Base-by-base conservation (phyloP, 2,888 invertebrate genomes). In the Euplagia quadripunctaria region DNA sequence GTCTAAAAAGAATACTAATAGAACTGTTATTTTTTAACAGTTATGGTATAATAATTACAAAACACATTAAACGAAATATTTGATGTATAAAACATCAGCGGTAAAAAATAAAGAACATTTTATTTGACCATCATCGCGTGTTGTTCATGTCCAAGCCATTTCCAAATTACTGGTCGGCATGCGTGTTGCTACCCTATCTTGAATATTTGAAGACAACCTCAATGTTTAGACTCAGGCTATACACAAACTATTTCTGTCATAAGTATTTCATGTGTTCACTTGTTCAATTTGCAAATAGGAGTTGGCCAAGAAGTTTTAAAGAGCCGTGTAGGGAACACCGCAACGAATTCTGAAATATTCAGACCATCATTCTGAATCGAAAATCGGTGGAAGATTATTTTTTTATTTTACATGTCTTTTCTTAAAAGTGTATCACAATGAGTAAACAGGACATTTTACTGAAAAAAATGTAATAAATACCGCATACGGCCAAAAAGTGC, bases 61-160 rank as follows among this genome's bases (percentile, higher is more conserved):
- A 61, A 61, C 31, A 61, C 31, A 31, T 61, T 61, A 31, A 61
- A 61, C 31, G 31, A 61, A 83, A 85, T 81, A 79, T 85, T 79
- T 79, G 66, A 83, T 78, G 71, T 71, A 75, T 68, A 79, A 72
- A 75, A 76, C 77, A 74, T 71, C 68, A 81, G 79, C 78, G 80
- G 77, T 81, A 79, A 80, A 82, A 79, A 75, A 31, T 81, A 85
- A 77, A 74, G 76, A 80, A 82, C 80, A 78, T 84, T 84, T 84
- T 85, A 87, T 87, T 87, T 87, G 86, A 84, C 85, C 88, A 90
- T 92, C 91, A 89, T 94, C 88, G 94, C 94, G 94, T 94, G 94
- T 86, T 76, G 75, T 83, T 83, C 80, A 81, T 85, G 89, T 89
- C 86, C 91, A 87, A 87, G 89, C 91, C 83, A 90, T 90, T 92